phyloP scores from a whole-genome alignment of 2,888 invertebrate species.

The Apodemia hepburni region DNA sequence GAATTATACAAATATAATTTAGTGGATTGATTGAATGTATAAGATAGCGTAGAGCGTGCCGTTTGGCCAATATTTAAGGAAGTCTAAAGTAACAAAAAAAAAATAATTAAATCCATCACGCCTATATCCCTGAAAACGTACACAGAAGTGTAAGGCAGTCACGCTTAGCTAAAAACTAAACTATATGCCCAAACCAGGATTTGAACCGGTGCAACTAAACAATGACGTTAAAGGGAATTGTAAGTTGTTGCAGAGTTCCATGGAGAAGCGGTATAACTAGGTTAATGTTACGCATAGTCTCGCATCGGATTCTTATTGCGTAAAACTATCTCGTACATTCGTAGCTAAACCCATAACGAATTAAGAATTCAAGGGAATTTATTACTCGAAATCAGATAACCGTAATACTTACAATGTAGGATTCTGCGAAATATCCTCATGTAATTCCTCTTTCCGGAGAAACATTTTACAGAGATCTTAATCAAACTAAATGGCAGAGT shows the following conservation, averaged over 20 bases:
- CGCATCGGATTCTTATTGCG: constrained; percentile 6
- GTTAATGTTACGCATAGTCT: constrained; percentile 8
- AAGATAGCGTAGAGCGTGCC: no score
- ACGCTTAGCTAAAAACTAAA: no score
- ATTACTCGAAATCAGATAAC: neutral
- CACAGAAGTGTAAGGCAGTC: no score
- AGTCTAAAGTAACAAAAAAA: no score
- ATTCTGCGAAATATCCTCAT: neutral
- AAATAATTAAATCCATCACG: no score
- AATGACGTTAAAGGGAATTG: no score
- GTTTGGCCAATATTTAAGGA: no score
- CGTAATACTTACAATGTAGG: neutral
- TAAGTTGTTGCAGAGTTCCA: neutral
- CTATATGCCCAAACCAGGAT: no score
- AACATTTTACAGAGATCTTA: neutral
- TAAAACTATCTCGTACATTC: neutral
- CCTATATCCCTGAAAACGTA: no score
- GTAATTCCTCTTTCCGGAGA: neutral
- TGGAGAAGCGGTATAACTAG: constrained; percentile 3
- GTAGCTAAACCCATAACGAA: neutral
- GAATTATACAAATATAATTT: no score
- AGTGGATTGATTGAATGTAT: no score
- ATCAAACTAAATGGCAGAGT: neutral
- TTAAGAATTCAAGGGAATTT: neutral
- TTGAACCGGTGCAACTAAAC: no score